A percentile compares a stretch with the other conserved stretches of the same genome.
These are phyloP conservation scores for Gobius niger DNA, from an alignment of 2,113 vertebrate species.

Conservation along the genomic window DNA sequence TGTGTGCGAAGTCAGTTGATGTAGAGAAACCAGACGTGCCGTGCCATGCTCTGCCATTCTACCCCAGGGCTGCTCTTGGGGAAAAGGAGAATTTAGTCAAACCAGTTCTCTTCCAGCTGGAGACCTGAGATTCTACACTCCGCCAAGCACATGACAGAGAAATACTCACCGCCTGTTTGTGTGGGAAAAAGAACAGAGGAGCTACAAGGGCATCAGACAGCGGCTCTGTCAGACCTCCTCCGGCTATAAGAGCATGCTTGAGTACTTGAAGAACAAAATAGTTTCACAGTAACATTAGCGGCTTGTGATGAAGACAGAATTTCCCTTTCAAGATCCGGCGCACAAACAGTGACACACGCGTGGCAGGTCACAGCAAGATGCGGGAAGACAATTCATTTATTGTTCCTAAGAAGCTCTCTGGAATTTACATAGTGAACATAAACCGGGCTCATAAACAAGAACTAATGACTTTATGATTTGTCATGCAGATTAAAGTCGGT, in stretches of 20 bases:
- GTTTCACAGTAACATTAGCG: slow-evolving; percentile 74
- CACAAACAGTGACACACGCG: slow-evolving; percentile 64
- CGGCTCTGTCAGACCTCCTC: slow-evolving; percentile 79
- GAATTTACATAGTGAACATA: slow-evolving; percentile 24
- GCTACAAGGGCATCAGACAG: slow-evolving; percentile 64
- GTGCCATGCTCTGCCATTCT: slow-evolving; percentile 63
- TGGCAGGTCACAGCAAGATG: slow-evolving; percentile 72
- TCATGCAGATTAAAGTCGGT: neutral
- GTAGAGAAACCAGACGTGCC: slow-evolving; percentile 52
- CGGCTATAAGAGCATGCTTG: slow-evolving; percentile 80
- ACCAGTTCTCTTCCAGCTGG: slow-evolving; percentile 72
- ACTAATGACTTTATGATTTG: neutral
- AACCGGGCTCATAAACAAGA: slow-evolving; percentile 4
- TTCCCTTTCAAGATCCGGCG: slow-evolving; percentile 69
- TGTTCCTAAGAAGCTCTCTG: slow-evolving; percentile 45
- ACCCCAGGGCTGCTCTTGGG: slow-evolving; percentile 57
- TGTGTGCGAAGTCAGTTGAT: slow-evolving; percentile 43
- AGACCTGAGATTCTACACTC: slow-evolving; percentile 64
- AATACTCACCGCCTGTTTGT: slow-evolving; percentile 28
- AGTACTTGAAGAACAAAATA: slow-evolving; percentile 78
- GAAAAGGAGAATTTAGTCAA: slow-evolving; percentile 70
- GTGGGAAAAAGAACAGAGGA: slow-evolving; percentile 46
- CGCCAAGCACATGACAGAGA: slow-evolving; percentile 66
- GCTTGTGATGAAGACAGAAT: slow-evolving; percentile 66
- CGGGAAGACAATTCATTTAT: slow-evolving; percentile 62